A percentile compares a stretch with the other conserved stretches of the same genome.
phyloP scores from a whole-genome alignment of 2,797 vertebrate genomes.

The Chelon auratus region DNA sequence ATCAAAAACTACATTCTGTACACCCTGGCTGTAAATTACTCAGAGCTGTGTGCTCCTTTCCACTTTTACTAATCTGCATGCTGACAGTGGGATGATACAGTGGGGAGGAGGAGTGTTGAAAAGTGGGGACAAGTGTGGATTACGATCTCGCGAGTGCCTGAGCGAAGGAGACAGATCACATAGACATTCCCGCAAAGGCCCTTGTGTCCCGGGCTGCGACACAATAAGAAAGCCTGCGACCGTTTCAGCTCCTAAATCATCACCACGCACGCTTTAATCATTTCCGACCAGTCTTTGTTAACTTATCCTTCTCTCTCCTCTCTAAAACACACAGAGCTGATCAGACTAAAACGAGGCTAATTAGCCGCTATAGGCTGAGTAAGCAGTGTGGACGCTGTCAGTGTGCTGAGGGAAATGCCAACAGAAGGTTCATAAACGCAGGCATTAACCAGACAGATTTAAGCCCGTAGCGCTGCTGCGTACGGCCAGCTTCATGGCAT shows the following conservation, averaged over 20 bases:
- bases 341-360: conserved; percentile 70
- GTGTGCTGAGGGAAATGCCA: conserved; percentile 65
- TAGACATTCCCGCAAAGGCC: not conserved
- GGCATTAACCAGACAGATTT: conserved; percentile 74
- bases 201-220: conserved; percentile 11
- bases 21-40: conserved; percentile 49
- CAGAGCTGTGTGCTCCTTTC: conserved; percentile 39
- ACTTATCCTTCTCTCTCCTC: conserved; percentile 41
- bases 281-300: conserved; percentile 51
- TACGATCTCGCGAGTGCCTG: conserved; percentile 41
- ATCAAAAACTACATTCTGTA: conserved; percentile 57
- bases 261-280: conserved; percentile 48
- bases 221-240: conserved; percentile 31
- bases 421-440: conserved; percentile 78
- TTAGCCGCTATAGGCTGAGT: conserved; percentile 76
- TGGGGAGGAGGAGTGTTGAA: conserved; percentile 19
- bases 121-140: conserved; percentile 47
- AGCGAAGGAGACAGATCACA: conserved; percentile 20
- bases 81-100: conserved; percentile 46
- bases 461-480: conserved; percentile 64
- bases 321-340: conserved; percentile 59
- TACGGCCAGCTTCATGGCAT: conserved; percentile 57
- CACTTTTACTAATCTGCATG: conserved; percentile 58
- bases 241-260: conserved; percentile 56
- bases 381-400: conserved; percentile 66